phyloP scores from a whole-genome alignment of 2,113 vertebrate species.

The Nothobranchius kuhntae region DNA sequence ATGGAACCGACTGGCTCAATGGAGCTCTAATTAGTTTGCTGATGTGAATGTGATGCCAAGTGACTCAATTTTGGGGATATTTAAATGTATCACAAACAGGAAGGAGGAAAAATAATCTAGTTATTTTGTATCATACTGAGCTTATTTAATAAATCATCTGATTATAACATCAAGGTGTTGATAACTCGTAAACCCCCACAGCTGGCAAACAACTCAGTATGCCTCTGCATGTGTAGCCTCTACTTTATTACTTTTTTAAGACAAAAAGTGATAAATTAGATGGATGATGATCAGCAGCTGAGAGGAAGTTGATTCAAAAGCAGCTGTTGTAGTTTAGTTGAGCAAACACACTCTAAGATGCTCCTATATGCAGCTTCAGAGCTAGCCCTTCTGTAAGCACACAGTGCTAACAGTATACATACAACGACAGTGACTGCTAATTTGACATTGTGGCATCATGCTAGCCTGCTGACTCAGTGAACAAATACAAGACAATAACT shows the following conservation, averaged over 20 bases:
- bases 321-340: no score
- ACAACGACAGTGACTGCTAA: slow-evolving; percentile 12
- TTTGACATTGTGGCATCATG: slow-evolving; percentile 11
- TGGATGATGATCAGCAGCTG: not conserved
- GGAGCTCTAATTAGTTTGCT: slow-evolving; percentile 57
- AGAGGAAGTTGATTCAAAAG: no score
- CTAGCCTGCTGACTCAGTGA: slow-evolving; percentile 10
- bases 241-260: not conserved
- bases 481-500: slow-evolving; percentile 28
- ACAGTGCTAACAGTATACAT: slow-evolving; percentile 2
- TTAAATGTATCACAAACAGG: slow-evolving; percentile 53
- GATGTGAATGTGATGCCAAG: slow-evolving; percentile 49
- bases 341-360: slow-evolving; percentile 11
- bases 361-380: not conserved
- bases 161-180: slow-evolving; percentile 10
- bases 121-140: slow-evolving; percentile 14
- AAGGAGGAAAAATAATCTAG: slow-evolving; percentile 33
- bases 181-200: no score
- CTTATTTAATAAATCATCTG: slow-evolving; percentile 33
- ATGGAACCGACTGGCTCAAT: slow-evolving; percentile 42
- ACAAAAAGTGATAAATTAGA: not conserved
- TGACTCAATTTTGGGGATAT: slow-evolving; percentile 35
- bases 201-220: no score
- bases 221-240: no score
- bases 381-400: slow-evolving; percentile 2